Percentiles rank a stretch among this genome's conserved stretches.
phyloP scores from a whole-genome alignment of 2,113 vertebrate genomes.

The Aldabrachelys gigantea region DNA sequence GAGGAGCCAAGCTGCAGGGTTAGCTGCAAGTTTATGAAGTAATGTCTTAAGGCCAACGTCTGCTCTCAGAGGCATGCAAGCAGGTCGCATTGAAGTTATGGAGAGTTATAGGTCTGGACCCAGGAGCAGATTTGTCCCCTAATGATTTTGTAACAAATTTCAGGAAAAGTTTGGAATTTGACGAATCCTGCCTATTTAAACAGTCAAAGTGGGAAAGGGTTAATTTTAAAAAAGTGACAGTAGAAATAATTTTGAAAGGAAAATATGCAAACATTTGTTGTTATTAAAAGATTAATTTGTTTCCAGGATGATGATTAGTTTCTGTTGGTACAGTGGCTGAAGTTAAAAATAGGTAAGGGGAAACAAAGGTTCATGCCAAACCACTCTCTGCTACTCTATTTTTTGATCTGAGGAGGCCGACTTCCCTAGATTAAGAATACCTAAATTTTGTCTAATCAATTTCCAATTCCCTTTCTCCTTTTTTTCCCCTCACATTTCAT shows the following conservation, averaged over 20 bases:
- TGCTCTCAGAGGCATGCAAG: background rate
- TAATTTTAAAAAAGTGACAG: background rate
- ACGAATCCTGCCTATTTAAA: background rate
- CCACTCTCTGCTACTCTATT: background rate
- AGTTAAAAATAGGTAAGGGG: conserved; percentile 52
- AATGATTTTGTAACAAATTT: background rate
- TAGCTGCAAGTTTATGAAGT: background rate
- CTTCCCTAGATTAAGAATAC: background rate
- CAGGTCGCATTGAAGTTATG: conserved; percentile 1
- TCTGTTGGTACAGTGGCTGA: conserved; percentile 18
- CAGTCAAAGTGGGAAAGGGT: background rate
- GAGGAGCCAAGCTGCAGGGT: background rate
- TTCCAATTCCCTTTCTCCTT: conserved; percentile 10
- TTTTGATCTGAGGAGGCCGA: background rate
- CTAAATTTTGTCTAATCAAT: background rate
- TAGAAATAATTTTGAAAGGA: conserved; percentile 5
- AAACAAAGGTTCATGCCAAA: conserved; percentile 56
- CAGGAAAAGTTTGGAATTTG: background rate
- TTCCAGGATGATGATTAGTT: conserved; percentile 48
- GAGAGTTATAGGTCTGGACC: background rate
- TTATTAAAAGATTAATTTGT: background rate
- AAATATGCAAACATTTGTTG: conserved; percentile 46
- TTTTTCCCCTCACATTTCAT: background rate
- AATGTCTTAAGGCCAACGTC: background rate
- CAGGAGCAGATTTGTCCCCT: background rate